phyloP scores from a whole-genome alignment of 1,140 invertebrate species.

The Drosophila dunni region DNA sequence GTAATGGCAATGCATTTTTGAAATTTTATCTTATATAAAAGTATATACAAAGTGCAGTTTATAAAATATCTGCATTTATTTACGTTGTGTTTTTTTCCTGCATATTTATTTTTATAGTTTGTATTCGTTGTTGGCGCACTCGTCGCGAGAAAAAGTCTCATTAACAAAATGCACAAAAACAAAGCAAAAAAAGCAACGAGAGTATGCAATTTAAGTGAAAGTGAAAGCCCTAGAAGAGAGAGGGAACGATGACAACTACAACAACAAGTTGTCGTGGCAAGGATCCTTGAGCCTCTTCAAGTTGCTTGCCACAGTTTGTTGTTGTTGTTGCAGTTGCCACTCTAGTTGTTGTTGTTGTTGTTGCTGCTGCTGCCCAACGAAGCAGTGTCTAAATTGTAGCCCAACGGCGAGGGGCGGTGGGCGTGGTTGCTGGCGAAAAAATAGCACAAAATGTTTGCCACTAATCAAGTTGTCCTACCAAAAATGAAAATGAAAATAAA shows the following conservation, averaged over 20 bases:
- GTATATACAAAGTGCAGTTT: slow-evolving; percentile 10
- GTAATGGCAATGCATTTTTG: too few relatives aligned
- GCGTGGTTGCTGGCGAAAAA: not conserved
- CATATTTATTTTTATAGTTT: slow-evolving; percentile 1
- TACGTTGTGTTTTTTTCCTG: not conserved
- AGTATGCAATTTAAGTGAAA: slow-evolving; percentile 42
- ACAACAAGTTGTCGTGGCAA: slow-evolving; percentile 38
- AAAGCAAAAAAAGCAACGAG: slow-evolving; percentile 22
- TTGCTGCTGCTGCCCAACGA: slow-evolving; percentile 25
- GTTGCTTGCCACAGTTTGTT: slow-evolving; percentile 2
- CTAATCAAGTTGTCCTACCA: slow-evolving; percentile 26
- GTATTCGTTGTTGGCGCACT: slow-evolving; percentile 19
- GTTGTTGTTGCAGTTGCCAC: slow-evolving; percentile 11
- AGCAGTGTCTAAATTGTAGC: slow-evolving; percentile 30
- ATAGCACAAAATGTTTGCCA: slow-evolving; percentile 21
- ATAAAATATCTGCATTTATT: slow-evolving; percentile 24
- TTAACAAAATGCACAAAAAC: slow-evolving; percentile 53
- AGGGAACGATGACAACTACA: slow-evolving; percentile 17
- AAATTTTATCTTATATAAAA: not conserved
- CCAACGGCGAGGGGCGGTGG: not conserved
- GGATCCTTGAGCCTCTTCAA: slow-evolving; percentile 59
- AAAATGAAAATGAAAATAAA: slow-evolving; percentile 22
- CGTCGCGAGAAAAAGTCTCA: slow-evolving; percentile 48
- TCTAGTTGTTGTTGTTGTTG: slow-evolving; percentile 12
- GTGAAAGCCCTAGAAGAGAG: slow-evolving; percentile 30